These are phyloP conservation scores for Cyaniris semiargus DNA, from an alignment of 2,888 invertebrate genomes.

Conservation along the genomic window DNA sequence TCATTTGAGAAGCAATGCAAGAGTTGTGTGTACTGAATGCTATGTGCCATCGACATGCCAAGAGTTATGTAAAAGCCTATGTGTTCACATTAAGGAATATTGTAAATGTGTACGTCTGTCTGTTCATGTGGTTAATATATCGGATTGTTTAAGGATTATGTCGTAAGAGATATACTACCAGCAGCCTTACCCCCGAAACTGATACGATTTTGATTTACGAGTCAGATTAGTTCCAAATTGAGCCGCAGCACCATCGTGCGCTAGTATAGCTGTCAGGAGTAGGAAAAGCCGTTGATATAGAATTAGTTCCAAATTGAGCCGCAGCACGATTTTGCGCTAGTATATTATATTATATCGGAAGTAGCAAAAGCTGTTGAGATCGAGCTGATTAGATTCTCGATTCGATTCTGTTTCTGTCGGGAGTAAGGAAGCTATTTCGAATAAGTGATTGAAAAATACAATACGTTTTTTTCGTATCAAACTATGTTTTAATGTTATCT, in stretches of 20 bases:
- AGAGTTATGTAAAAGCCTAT: conserved; percentile 71
- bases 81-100: conserved; percentile 60
- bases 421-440: no score
- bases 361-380: no score
- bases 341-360: no score
- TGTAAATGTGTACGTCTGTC: not conserved
- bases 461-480: not conserved
- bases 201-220: conserved; percentile 12
- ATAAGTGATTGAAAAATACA: not conserved
- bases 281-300: no score
- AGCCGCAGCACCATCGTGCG: no score
- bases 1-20: conserved; percentile 17
- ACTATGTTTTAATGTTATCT: not conserved
- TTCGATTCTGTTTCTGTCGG: no score
- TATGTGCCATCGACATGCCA: conserved; percentile 73
- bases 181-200: not conserved
- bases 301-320: no score
- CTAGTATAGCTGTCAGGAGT: no score
- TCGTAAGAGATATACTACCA: not conserved
- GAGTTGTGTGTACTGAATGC: conserved; percentile 28
- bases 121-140: not conserved
- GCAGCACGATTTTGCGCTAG: no score
- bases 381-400: no score
- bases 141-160: not conserved
- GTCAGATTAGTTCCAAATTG: no score